Conservation (phyloP, 2,888 invertebrate genomes). For the Hypsopygia costalis region DNA sequence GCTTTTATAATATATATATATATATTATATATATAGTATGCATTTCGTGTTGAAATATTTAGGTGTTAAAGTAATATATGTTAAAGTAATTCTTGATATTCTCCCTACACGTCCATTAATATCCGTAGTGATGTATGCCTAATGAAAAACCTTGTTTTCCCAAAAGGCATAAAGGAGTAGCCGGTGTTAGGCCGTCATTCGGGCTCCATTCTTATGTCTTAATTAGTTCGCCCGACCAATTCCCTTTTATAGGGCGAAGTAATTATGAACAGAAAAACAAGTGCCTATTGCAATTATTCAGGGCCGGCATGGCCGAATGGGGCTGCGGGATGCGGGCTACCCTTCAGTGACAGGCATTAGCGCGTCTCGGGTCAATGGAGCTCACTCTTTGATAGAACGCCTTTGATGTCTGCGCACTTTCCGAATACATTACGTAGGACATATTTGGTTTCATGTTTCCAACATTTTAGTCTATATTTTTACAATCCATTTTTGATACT, state of each 20-base stretch:
- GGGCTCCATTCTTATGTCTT: conserved; percentile 14
- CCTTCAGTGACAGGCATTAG: conserved; percentile 21
- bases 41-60: too few relatives aligned
- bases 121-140: conserved; percentile 1
- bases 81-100: too few relatives aligned
- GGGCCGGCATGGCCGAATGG: conserved; percentile 23
- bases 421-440: too few relatives aligned
- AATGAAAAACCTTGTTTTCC: conserved; percentile 3
- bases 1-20: too few relatives aligned
- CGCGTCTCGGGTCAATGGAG: conserved; percentile 26
- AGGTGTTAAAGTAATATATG: too few relatives aligned
- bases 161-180: conserved; percentile 10
- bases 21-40: too few relatives aligned
- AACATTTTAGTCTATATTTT: too few relatives aligned
- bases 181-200: conserved; percentile 7
- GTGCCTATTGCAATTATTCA: conserved; percentile 33
- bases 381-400: conserved; percentile 28
- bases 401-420: conserved; percentile 24
- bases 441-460: conserved; percentile 11
- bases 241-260: conserved; percentile 24
- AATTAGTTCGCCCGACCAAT: conserved; percentile 24
- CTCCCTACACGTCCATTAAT: too few relatives aligned
- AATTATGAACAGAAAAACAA: conserved; percentile 37
- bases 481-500: too few relatives aligned
- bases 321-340: conserved; percentile 24